phyloP scores from a whole-genome alignment of 2,888 invertebrate genomes.

The Oligia latruncula region DNA sequence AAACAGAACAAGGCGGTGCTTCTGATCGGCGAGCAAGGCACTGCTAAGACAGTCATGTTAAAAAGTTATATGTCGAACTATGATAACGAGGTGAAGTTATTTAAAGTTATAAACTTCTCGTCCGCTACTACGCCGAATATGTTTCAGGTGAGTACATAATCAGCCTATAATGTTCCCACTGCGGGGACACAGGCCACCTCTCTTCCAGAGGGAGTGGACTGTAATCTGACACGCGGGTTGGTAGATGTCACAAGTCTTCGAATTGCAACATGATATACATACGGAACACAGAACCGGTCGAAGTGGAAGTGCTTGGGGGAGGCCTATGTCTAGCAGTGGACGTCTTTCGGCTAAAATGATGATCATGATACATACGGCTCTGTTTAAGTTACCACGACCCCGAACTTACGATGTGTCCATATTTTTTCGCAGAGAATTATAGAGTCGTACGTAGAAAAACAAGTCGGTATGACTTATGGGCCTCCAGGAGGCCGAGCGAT shows the following conservation, averaged over 20 bases:
- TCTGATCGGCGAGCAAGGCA: constrained; percentile 97
- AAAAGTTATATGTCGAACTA: constrained; percentile 94
- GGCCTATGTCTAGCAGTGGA: too few relatives aligned
- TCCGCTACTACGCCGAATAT: constrained; percentile 97
- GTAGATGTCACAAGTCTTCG: neutral
- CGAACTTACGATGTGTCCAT: neutral
- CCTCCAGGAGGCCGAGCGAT: constrained; percentile 95
- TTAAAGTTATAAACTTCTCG: constrained; percentile 96
- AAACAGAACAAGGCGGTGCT: constrained; percentile 95
- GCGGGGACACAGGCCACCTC: neutral
- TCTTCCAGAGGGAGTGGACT: too few relatives aligned
- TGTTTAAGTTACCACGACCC: neutral
- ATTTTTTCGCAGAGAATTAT: constrained; percentile 92
- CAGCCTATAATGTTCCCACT: neutral
- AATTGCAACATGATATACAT: neutral
- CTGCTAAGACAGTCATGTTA: constrained; percentile 97
- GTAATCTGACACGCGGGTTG: neutral
- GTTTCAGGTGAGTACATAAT: constrained; percentile 92
- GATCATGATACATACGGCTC: neutral
- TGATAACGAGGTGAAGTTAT: constrained; percentile 94
- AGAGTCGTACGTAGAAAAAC: constrained; percentile 97
- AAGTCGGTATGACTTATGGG: constrained; percentile 96
- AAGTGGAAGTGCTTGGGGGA: too few relatives aligned
- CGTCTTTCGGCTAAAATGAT: too few relatives aligned
- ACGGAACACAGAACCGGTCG: too few relatives aligned